Evolutionary conservation across 2,888 invertebrate genomes (phyloP), one percentile per base, ranked within the genome.

Genomic region (Acleris cristana): DNA sequence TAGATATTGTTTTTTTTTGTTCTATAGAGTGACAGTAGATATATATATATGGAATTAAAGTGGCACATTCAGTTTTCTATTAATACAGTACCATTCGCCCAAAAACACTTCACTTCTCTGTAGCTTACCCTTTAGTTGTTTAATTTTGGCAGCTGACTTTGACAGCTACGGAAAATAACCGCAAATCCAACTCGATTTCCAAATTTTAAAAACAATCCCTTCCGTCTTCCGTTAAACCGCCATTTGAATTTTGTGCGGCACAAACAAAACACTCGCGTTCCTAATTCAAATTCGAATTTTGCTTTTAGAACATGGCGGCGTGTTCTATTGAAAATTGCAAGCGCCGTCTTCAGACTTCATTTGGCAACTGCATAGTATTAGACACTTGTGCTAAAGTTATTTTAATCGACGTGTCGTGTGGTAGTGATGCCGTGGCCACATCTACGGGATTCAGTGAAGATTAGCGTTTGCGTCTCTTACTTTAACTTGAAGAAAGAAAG

Each of bases 71-170:
- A 26, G 6, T 40, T 12, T 40, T 40, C 12, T 12, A 40, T 40
- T 4, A 40, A 40, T 40, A 14, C 4, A 40, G 4, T 14, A 40
- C 4, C 3, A 12, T 51, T 51, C 4, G 18, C 0, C 2, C 16
- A 53, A 40, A 40, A 14, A 40, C 40, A 40, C 40, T 40, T 14
- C 12, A 40, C 14, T 40, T 34, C 12, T 34, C 6, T 0, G 8
- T 12, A 19, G 21, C 69, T 70, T 60, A 70, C 69, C 69, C 60
- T 65, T 70, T 63, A 67, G 54, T 45, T 60, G 59, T 70, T 70
- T 67, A 70, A 70, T 70, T 70, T 70, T 70, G 66, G 60, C 30
- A 59, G 67, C 48, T 52, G 18, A 54, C 19, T 5, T 4, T 67
- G 21, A 54, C 67, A 34, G 30, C 19, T 14, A 21, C 21, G n/a